These are phyloP conservation scores for Noctua janthe DNA, from an alignment of 2,888 invertebrate species.

Conservation along the genomic window DNA sequence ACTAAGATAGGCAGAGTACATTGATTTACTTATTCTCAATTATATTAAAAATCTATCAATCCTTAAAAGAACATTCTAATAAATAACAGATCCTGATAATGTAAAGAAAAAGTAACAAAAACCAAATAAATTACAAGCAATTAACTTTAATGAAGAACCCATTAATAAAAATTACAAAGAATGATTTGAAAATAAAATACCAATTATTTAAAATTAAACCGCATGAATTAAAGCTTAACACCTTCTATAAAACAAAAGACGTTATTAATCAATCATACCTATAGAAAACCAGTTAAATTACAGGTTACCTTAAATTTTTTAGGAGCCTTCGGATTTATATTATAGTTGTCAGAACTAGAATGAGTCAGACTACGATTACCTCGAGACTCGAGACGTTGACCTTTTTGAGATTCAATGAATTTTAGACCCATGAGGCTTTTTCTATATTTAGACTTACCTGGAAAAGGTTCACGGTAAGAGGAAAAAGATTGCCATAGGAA, in stretches of 20 bases:
- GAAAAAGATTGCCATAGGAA: background rate
- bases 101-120: background rate
- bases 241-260: slow-evolving; percentile 33
- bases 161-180: background rate
- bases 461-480: slow-evolving; percentile 33
- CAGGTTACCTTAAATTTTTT: slow-evolving; percentile 50
- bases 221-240: slow-evolving; percentile 17
- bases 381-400: slow-evolving; percentile 58
- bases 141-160: background rate
- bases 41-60: background rate
- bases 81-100: background rate
- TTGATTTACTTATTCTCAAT: background rate
- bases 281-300: slow-evolving; percentile 19
- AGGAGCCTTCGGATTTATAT: slow-evolving; percentile 5
- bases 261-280: slow-evolving; percentile 44
- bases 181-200: background rate
- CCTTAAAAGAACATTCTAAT: background rate
- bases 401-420: slow-evolving; percentile 53
- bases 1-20: background rate
- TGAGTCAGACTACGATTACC: slow-evolving; percentile 60
- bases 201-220: slow-evolving; percentile 11
- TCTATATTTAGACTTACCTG: slow-evolving; percentile 51
- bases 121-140: slow-evolving; percentile 3
- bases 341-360: slow-evolving; percentile 47
- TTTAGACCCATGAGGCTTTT: slow-evolving; percentile 28